Evolutionary conservation across 2,888 invertebrate species (phyloP).

Genomic region (Microctonus aethiopoides): DNA sequence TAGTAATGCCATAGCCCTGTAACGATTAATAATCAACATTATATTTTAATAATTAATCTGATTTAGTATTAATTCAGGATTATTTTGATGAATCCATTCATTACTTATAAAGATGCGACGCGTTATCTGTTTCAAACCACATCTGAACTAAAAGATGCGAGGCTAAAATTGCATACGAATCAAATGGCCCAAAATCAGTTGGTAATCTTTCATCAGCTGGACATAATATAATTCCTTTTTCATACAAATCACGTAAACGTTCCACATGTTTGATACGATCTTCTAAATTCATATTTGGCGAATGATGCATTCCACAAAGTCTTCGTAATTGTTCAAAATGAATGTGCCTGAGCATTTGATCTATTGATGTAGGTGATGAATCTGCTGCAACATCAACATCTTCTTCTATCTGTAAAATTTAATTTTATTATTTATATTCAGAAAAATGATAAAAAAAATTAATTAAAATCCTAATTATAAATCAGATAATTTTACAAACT

Average conservation of each 20-base stretch:
- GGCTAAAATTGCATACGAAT: conserved; percentile 84
- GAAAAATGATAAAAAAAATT: too few relatives aligned
- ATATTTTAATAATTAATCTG: neutral
- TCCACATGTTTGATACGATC: conserved; percentile 54
- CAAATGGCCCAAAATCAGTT: conserved; percentile 81
- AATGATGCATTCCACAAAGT: conserved; percentile 76
- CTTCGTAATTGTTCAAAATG: conserved; percentile 81
- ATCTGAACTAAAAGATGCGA: conserved; percentile 76
- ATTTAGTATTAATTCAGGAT: too few relatives aligned
- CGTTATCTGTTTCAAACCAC: conserved; percentile 68
- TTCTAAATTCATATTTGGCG: conserved; percentile 52
- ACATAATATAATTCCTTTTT: conserved; percentile 57
- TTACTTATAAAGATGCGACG: conserved; percentile 62
- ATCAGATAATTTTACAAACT: too few relatives aligned
- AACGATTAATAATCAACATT: conserved; percentile 34
- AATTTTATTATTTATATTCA: neutral
- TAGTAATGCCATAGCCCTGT: conserved; percentile 59
- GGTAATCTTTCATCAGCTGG: conserved; percentile 70
- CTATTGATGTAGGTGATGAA: conserved; percentile 65
- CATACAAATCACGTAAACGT: conserved; percentile 57
- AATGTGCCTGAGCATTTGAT: conserved; percentile 86
- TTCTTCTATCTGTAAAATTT: conserved; percentile 53
- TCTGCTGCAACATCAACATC: conserved; percentile 61
- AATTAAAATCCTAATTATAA: too few relatives aligned
- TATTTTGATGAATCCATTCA: conserved; percentile 18